Conservation (phyloP, 2,113 vertebrate genomes). For the Calyptomena viridis region DNA sequence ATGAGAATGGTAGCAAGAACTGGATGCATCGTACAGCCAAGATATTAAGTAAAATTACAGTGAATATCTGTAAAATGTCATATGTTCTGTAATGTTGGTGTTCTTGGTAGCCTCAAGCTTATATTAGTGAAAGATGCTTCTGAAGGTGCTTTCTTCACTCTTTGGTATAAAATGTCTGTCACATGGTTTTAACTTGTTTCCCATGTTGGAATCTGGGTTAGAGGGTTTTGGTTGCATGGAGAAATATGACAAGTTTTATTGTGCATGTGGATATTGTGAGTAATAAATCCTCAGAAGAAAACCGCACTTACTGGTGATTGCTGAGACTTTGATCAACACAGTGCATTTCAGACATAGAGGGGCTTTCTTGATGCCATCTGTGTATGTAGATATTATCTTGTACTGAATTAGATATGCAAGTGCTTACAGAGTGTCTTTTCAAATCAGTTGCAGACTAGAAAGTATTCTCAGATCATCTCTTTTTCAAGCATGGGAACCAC, state of each 20-base stretch:
- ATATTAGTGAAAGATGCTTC: not conserved
- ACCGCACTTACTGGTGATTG: not conserved
- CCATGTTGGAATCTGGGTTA: not conserved
- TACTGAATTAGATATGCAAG: not conserved
- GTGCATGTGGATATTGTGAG: not conserved
- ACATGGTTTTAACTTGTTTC: not conserved
- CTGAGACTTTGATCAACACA: not conserved
- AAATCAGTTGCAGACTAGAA: not conserved
- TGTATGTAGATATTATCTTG: not conserved
- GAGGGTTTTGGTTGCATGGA: not conserved
- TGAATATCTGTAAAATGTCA: not conserved
- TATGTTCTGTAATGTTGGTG: not conserved
- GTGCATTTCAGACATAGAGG: not conserved
- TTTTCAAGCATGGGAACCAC: not conserved
- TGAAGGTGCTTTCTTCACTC: not conserved
- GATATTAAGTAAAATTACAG: not conserved
- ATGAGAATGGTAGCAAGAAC: not conserved
- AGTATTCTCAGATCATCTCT: not conserved
- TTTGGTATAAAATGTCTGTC: not conserved
- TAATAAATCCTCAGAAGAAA: not conserved
- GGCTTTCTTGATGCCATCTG: not conserved
- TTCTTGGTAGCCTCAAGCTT: not conserved
- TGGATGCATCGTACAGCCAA: not conserved
- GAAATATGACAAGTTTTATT: not conserved
- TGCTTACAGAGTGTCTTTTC: not conserved